phyloP scores from a whole-genome alignment of 2,888 invertebrate species.

The Coecobrya sp. region DNA sequence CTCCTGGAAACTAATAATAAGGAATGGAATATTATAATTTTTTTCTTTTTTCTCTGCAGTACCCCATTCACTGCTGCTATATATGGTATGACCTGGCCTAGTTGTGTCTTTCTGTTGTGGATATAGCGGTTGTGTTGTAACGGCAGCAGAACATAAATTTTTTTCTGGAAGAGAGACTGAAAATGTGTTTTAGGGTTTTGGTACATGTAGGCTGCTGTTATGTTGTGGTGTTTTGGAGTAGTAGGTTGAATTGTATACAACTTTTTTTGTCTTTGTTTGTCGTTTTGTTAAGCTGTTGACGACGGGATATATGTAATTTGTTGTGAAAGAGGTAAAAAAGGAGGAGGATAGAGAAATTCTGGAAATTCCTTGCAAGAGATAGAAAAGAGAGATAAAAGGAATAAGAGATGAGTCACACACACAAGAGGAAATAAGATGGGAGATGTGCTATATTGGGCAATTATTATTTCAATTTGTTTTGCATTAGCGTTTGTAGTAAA shows the following conservation, averaged over 20 bases:
- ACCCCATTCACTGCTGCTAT: no score
- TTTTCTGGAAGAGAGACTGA: neutral
- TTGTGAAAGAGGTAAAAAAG: neutral
- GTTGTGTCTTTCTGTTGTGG: neutral
- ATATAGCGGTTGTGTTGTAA: no score
- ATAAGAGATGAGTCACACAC: neutral
- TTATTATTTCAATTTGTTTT: conserved; percentile 25
- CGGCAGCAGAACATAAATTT: neutral
- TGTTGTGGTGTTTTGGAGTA: neutral
- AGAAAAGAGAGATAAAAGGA: neutral
- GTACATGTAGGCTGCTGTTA: neutral
- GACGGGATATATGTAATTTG: conserved; percentile 4
- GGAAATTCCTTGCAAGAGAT: neutral
- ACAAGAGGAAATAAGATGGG: neutral
- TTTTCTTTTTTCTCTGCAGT: neutral
- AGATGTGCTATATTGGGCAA: neutral
- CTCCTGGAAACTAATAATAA: neutral
- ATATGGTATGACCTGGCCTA: neutral
- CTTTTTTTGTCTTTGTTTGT: neutral
- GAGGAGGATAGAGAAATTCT: conserved; percentile 8
- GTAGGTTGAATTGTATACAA: neutral
- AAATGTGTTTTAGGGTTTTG: neutral
- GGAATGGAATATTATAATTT: conserved; percentile 33
- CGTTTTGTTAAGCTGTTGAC: neutral
- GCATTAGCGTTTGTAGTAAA: neutral